Evolutionary conservation across 2,888 invertebrate species (phyloP).

Genomic region (Strigamia crassipes): DNA sequence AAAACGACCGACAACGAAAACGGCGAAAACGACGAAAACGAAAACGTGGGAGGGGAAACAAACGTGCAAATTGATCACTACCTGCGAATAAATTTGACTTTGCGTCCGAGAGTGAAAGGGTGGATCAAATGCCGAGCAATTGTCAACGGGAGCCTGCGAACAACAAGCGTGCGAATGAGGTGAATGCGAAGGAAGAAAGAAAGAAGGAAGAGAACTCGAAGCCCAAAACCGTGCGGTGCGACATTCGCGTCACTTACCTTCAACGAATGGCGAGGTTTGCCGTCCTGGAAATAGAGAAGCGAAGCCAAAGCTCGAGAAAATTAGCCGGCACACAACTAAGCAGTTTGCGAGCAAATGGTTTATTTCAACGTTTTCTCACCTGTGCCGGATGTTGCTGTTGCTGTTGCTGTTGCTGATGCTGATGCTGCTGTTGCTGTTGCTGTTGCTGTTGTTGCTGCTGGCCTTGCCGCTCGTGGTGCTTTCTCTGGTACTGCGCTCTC

Average conservation of each 20-base stretch:
- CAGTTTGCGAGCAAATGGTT: background rate
- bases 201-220: background rate
- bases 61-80: background rate
- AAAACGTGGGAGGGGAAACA: background rate
- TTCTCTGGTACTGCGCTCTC: slow-evolving; percentile 64
- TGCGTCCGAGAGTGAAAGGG: slow-evolving; percentile 13
- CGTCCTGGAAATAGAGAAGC: slow-evolving; percentile 15
- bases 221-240: background rate
- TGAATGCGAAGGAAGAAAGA: background rate
- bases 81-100: slow-evolving; percentile 43
- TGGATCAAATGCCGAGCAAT: background rate
- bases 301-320: background rate
- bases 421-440: slow-evolving; percentile 64
- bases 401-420: slow-evolving; percentile 65
- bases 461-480: slow-evolving; percentile 65
- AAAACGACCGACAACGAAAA: background rate
- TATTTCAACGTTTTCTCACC: background rate
- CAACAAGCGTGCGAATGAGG: background rate
- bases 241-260: background rate
- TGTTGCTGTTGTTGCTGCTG: slow-evolving; percentile 65
- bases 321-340: background rate
- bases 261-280: background rate
- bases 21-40: background rate
- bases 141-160: slow-evolving; percentile 4
- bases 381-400: slow-evolving; percentile 57